phyloP scores from a whole-genome alignment of 2,888 invertebrate species.

The Gymnosoma rotundatum region DNA sequence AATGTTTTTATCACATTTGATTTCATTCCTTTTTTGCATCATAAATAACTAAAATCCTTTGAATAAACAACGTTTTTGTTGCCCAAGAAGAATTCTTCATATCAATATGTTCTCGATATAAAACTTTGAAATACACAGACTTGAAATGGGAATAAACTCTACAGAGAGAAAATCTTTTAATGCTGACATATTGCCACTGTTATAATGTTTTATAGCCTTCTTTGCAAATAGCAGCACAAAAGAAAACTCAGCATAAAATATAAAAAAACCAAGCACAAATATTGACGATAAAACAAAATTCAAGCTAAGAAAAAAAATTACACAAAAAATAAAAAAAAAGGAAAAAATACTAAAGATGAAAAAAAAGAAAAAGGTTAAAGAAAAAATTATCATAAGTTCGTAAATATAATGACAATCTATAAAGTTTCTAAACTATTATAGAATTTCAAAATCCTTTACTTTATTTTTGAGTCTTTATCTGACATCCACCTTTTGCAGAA shows the following conservation, averaged over 20 bases:
- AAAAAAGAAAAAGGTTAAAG: not conserved
- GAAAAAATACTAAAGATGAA: not conserved
- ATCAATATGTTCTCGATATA: slow-evolving; percentile 42
- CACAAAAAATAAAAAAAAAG: not conserved
- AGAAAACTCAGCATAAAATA: not conserved
- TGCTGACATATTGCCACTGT: slow-evolving; percentile 57
- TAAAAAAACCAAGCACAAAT: slow-evolving; percentile 39
- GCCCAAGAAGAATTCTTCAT: slow-evolving; percentile 21
- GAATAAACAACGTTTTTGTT: slow-evolving; percentile 63
- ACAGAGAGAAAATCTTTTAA: slow-evolving; percentile 46
- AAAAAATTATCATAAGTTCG: not conserved
- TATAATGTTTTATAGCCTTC: slow-evolving; percentile 43
- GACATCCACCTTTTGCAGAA: too few relatives aligned
- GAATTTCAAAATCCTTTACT: too few relatives aligned
- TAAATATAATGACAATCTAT: too few relatives aligned
- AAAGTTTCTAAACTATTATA: too few relatives aligned
- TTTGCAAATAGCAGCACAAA: slow-evolving; percentile 28
- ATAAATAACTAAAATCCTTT: slow-evolving; percentile 61
- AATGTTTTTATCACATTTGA: slow-evolving; percentile 37
- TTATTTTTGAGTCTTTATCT: too few relatives aligned
- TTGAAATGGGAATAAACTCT: slow-evolving; percentile 40
- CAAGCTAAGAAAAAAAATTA: not conserved
- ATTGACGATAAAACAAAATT: slow-evolving; percentile 49
- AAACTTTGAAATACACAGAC: slow-evolving; percentile 27
- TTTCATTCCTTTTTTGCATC: slow-evolving; percentile 22